Evolutionary conservation across 2,888 invertebrate species (phyloP), one percentile per base, ranked within the genome.

Genomic region (Caenorhabditis sinica): DNA sequence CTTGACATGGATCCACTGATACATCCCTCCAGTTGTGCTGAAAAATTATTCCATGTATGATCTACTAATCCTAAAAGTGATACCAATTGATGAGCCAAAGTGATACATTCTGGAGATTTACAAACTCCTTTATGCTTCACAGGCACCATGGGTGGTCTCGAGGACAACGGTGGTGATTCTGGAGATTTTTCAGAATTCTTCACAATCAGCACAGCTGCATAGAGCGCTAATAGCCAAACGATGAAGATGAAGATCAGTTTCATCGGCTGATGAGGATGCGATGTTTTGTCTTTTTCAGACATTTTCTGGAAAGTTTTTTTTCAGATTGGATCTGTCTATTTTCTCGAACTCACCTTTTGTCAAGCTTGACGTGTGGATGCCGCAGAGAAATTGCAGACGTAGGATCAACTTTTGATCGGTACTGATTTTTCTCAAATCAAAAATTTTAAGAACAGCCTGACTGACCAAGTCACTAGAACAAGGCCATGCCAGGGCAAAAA

Each of bases 1-100:
- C 49, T 23, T 68, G 30, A 49, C 92, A 92, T 17, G 92, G 92
- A 65, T 92, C 91, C 8, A 91, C 88, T 1, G 85, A 77, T 9
- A 86, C 40, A 73, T 93, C 89, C 88, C 92, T 89, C 11, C 90
- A 33, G 87, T 87, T 92, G 90, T 61, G 87, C 89, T 28, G 91
- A 90, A 74, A 17, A 91, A 89, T 11, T 86, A 79, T 43, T 15
- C 45, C 11, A 13, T 45, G 2, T 45, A 43, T 15, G 17, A 13
- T 2, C 2, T 11, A 43, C 33, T 33, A 0, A 43, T 2, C 20
- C 6, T 6, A 53, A 5, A 11, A 51, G 13, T 15, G 0, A 30
- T n/a, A 60, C 60, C 60, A 60, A 20, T 33, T 60, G 33, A 6
- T 60, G 60, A 60, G 60, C 60, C n/a, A 60, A 11, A n/a, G 30